Base-by-base conservation (phyloP, 2,113 vertebrate genomes). In the Etheostoma cragini region DNA sequence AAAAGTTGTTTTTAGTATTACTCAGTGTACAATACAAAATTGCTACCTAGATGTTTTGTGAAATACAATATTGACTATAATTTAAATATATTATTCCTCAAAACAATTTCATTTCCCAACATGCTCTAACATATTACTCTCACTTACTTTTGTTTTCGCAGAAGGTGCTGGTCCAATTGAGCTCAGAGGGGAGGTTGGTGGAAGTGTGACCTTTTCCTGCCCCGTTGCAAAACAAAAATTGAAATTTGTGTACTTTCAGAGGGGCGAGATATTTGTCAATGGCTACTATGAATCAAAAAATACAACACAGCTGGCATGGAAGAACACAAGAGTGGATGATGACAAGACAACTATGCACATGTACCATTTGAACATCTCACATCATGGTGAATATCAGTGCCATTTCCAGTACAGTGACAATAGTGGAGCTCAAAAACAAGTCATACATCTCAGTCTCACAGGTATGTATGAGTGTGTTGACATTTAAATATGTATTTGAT, bases 141-240 rank as follows among this genome's bases (percentile, higher is more conserved):
- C 22, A 0, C 2, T 76, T 22, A 1, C 11, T 35, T 64, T 65
- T 50, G 12, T 87, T 57, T 77, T 61, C 80, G 10, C 38, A 91
- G 87, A 45, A 38, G 7, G 8, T 45, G 2, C 10, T 22, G 0
- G 0, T 52, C 0, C 0, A 5, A 45, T 19, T n/a, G 0, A 19
- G 1, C 0, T 66, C 26, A 1, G 0, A 30, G 83, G 80, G 13
- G 46, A 88, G 42, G 46, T 90, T 30, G 89, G 87, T 8, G 86
- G 80, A 62, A 85, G 78, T 17, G 78, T 90, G 33, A 85, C 54
- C 6, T 56, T 93, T 22, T 1, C 0, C 2, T 91, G 89, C n/a
- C 52, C 79, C 0, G 1, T 7, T 0, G 0, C 13, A 0, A 2
- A 16, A 12, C 0, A 7, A 0, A 15, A 0, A 0, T 1, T 79